Conservation (phyloP, 2,797 vertebrate genomes). For the Amblyraja radiata region DNA sequence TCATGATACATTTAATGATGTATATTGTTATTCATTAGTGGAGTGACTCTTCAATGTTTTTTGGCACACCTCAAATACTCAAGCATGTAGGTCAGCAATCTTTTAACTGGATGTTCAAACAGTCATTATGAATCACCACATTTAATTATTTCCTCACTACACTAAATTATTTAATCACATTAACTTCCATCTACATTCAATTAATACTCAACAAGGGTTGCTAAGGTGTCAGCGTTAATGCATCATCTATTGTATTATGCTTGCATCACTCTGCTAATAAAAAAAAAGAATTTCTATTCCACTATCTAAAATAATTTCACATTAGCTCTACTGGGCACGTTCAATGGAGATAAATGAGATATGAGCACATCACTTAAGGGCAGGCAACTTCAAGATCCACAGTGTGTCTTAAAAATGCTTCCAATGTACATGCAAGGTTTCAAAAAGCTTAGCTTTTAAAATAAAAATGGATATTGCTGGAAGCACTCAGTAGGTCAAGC, state of each 20-base stretch:
- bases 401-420: background rate
- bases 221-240: background rate
- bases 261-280: background rate
- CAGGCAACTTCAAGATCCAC: background rate
- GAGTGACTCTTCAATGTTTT: background rate
- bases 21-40: conserved; percentile 9
- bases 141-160: conserved; percentile 29
- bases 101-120: conserved; percentile 27
- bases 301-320: background rate
- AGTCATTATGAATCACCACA: conserved; percentile 25
- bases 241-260: background rate
- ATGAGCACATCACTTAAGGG: background rate
- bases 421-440: background rate
- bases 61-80: background rate
- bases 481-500: no score
- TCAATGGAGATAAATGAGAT: background rate
- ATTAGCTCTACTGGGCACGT: background rate
- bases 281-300: background rate
- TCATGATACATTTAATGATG: conserved; percentile 21
- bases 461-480: no score
- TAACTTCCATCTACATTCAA: conserved; percentile 27
- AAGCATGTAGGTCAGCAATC: conserved; percentile 16
- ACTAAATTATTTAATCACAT: conserved; percentile 24
- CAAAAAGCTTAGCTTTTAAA: background rate
- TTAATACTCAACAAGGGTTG: conserved; percentile 29